Percentiles rank a stretch among this genome's conserved stretches.
These are phyloP conservation scores for Pseudoatta argentina DNA, from an alignment of 1,140 invertebrate genomes.

Conservation along the genomic window DNA sequence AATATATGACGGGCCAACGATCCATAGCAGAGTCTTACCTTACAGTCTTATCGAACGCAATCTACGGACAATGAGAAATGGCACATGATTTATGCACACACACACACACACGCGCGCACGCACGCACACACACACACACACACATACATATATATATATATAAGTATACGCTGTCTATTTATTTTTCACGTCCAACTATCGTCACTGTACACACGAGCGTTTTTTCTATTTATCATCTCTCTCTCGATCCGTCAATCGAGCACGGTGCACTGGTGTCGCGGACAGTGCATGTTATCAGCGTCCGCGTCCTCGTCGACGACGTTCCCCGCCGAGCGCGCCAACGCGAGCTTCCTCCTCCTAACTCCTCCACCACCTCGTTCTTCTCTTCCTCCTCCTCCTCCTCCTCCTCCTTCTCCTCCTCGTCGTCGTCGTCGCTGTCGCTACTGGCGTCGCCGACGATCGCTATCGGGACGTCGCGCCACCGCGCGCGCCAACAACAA, in stretches of 20 bases:
- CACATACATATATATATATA: background rate
- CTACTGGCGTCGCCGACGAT: constrained; percentile 23
- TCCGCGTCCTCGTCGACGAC: constrained; percentile 25
- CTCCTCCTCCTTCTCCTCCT: background rate
- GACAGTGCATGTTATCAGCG: constrained; percentile 10
- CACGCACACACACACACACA: no score
- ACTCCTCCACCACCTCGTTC: background rate
- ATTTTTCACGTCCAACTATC: constrained; percentile 19
- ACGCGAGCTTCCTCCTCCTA: background rate
- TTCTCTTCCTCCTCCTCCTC: background rate
- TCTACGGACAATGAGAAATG: constrained; percentile 23
- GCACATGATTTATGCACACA: constrained; percentile 18
- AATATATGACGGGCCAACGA: constrained; percentile 31
- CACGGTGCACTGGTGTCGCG: constrained; percentile 22
- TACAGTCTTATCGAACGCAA: constrained; percentile 41
- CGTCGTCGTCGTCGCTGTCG: constrained; percentile 25
- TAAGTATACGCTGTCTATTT: constrained; percentile 6
- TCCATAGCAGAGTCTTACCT: constrained; percentile 33
- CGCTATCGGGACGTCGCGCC: constrained; percentile 33
- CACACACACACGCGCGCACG: no score
- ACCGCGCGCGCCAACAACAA: constrained; percentile 38
- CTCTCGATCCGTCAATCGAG: constrained; percentile 16
- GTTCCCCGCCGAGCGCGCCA: constrained; percentile 4
- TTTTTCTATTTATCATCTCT: constrained; percentile 49
- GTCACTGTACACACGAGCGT: background rate